Conservation (phyloP, 1,140 invertebrate species). For the Idris sp. region DNA sequence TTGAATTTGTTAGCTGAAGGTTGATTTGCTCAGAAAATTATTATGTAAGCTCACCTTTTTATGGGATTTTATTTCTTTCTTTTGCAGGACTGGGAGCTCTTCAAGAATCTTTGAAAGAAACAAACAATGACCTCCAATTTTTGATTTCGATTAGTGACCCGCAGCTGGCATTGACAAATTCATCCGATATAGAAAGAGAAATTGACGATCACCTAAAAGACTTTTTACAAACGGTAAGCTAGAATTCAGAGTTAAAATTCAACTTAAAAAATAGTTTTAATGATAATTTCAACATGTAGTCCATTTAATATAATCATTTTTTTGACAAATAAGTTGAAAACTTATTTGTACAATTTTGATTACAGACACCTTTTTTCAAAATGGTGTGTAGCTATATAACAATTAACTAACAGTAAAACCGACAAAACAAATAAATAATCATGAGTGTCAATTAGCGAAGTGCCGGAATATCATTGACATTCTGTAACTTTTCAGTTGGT, state of each 20-base stretch:
- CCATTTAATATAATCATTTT: too few relatives aligned
- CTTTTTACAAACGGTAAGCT: constrained; percentile 67
- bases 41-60: too few relatives aligned
- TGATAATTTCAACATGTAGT: too few relatives aligned
- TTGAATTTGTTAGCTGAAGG: too few relatives aligned
- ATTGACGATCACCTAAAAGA: constrained; percentile 56
- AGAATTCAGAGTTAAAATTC: too few relatives aligned
- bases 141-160: constrained; percentile 68
- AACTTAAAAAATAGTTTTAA: too few relatives aligned
- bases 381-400: too few relatives aligned
- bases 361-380: too few relatives aligned
- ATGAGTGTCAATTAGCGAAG: constrained; percentile 24
- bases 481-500: background rate
- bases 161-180: constrained; percentile 61
- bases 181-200: constrained; percentile 63
- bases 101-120: constrained; percentile 67
- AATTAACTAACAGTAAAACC: background rate
- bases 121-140: constrained; percentile 67
- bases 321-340: too few relatives aligned
- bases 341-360: too few relatives aligned
- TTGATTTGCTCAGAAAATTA: too few relatives aligned
- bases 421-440: constrained; percentile 15
- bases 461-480: constrained; percentile 23
- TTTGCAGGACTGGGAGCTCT: constrained; percentile 68
- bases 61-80: constrained; percentile 17